Evolutionary conservation across 1,140 invertebrate genomes (phyloP).

Genomic region (Batillaria attramentaria): DNA sequence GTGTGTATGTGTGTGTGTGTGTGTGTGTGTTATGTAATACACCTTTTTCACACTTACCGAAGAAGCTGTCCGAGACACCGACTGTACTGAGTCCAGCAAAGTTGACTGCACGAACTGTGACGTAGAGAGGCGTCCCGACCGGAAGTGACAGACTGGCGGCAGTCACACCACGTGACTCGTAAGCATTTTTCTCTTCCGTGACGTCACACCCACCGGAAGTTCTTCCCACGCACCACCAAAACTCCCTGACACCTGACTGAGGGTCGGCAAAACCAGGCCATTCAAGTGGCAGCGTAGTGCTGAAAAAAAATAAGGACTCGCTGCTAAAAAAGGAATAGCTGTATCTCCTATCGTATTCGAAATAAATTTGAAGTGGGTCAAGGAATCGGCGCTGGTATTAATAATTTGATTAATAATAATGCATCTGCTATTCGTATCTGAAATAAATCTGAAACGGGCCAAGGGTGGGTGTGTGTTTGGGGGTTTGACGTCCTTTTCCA

Average conservation of each 20-base stretch:
- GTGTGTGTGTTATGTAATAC: too few relatives aligned
- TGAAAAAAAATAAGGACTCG: constrained; percentile 7
- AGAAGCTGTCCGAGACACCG: constrained; percentile 41
- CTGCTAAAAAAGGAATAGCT: background rate
- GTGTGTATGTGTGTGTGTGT: too few relatives aligned
- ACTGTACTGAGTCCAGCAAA: constrained; percentile 34
- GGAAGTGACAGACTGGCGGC: constrained; percentile 39
- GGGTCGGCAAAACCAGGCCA: constrained; percentile 54
- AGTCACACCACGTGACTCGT: constrained; percentile 30
- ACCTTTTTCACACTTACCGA: constrained; percentile 46
- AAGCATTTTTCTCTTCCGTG: background rate
- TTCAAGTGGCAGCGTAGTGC: constrained; percentile 29
- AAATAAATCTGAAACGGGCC: too few relatives aligned
- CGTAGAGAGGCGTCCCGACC: constrained; percentile 26
- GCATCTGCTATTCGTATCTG: too few relatives aligned
- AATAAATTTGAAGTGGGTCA: too few relatives aligned
- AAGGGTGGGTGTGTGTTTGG: too few relatives aligned
- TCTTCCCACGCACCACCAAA: constrained; percentile 45
- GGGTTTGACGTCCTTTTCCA: too few relatives aligned
- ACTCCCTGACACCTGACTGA: constrained; percentile 49
- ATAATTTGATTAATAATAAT: too few relatives aligned
- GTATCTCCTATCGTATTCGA: background rate
- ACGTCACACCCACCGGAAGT: constrained; percentile 37
- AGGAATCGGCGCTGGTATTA: too few relatives aligned
- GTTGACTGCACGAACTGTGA: constrained; percentile 48